Base-by-base conservation (phyloP, 2,888 invertebrate genomes). In the Andrena bicolor region DNA sequence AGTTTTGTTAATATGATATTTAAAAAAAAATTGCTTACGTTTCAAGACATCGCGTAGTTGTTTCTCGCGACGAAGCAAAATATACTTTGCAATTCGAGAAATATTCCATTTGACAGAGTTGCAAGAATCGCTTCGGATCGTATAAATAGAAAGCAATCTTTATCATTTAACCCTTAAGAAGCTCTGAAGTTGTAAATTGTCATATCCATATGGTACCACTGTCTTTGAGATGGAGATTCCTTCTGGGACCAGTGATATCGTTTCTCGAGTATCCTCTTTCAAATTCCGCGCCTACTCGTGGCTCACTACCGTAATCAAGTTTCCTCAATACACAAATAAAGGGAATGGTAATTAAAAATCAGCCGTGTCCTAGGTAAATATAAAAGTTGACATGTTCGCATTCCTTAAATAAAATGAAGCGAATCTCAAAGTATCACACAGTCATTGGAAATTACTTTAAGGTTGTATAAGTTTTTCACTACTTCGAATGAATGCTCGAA, bases 231-330 rank as follows among this genome's bases (percentile, higher is more conserved):
- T n/a, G 13, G 26, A 8, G 49, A 58, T 28, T 60, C 32, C 23
- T 75, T 74, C 66, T 71, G 83, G 26, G 26, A 35, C 64, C 83
- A 78, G 83, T 82, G 71, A 78, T 83, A 74, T 83, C 82, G 82
- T 73, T 71, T 72, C 61, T 8, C 26, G 49, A 56, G 13, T 61
- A 53, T 28, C 56, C 35, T 28, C 23, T n/a, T n/a, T 32, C 48
- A 23, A 75, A 49, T 48, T 32, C 56, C 10, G 2, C 53, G 23
- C n/a, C n/a, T 20, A 3, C 23, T 48, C 23, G 3, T 4, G 23
- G 28, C 28, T 13, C 28, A 28, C 30, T 13, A 1, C 2, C 53
- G 8, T 0, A 16, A 41, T 23, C 5, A 20, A 60, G 32, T 61
- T 69, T 35, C 28, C 8, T 56, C 13, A 5, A 73, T 26, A 58